A percentile compares a stretch with the other conserved stretches of the same genome.
phyloP scores from a whole-genome alignment of 2,113 vertebrate genomes.

The Porphyrio hochstetteri region DNA sequence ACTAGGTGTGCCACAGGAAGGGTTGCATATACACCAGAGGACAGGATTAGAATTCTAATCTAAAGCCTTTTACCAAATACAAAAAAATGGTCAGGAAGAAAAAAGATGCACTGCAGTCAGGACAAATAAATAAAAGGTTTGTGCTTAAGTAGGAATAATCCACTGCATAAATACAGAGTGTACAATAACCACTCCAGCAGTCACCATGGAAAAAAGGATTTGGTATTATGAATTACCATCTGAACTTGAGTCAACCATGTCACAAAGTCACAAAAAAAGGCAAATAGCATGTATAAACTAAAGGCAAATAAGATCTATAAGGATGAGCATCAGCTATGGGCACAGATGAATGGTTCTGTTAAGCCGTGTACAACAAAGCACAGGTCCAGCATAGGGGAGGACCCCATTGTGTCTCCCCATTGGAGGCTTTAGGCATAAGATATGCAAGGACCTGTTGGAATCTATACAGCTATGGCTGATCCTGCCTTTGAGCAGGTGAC shows the following conservation, averaged over 20 bases:
- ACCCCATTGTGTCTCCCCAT: background rate
- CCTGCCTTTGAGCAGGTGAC: background rate
- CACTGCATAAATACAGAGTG: background rate
- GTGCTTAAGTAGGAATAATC: background rate
- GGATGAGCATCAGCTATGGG: background rate
- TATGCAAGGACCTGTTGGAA: background rate
- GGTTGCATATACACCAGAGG: background rate
- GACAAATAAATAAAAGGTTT: background rate
- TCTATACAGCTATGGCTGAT: background rate
- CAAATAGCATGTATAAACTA: background rate
- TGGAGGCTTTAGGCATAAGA: background rate
- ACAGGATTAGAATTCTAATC: background rate
- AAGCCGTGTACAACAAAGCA: background rate
- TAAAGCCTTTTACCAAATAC: background rate
- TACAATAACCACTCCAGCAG: background rate
- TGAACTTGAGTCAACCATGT: background rate
- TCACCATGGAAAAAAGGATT: background rate
- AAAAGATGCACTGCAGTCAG: background rate
- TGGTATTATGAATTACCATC: background rate
- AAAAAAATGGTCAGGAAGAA: background rate
- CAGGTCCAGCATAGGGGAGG: background rate
- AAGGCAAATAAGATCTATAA: background rate
- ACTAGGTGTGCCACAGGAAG: background rate
- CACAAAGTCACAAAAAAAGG: accelerated
- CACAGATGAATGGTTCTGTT: background rate